Conservation (phyloP, 2,888 invertebrate genomes). For the Orthosia gothica region DNA sequence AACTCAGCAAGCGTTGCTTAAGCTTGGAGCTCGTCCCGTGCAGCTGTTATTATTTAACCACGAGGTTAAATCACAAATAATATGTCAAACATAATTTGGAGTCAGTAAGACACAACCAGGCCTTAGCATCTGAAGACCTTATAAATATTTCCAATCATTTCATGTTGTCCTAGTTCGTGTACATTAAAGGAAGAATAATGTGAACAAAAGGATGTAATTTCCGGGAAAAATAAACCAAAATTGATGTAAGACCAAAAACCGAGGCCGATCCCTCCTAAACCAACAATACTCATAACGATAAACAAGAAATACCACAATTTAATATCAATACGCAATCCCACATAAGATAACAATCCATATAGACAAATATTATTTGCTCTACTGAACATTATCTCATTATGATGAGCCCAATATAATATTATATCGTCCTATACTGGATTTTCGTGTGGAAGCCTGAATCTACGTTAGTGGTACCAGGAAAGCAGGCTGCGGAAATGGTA, state of each 20-base stretch:
- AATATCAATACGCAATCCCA: constrained; percentile 39
- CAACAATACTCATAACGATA: constrained; percentile 27
- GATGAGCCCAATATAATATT: constrained; percentile 39
- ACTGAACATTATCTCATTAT: constrained; percentile 55
- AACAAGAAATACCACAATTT: constrained; percentile 26
- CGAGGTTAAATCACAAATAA: too few relatives aligned
- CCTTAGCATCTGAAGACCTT: too few relatives aligned
- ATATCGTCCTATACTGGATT: constrained; percentile 37
- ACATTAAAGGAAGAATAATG: neutral
- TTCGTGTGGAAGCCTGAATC: constrained; percentile 49
- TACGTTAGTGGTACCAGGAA: constrained; percentile 50
- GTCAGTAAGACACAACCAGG: too few relatives aligned
- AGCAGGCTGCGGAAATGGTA: constrained; percentile 47
- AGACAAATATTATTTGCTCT: constrained; percentile 55
- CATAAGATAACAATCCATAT: constrained; percentile 39
- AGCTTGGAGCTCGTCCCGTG: too few relatives aligned
- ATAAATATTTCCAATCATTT: neutral
- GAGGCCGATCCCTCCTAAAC: neutral
- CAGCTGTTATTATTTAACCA: too few relatives aligned
- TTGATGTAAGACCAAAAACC: neutral
- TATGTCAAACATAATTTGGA: too few relatives aligned
- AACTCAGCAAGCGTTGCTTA: too few relatives aligned
- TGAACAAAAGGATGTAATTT: neutral
- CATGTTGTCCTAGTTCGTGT: neutral
- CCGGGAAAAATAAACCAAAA: neutral